Percentiles rank a stretch among this genome's conserved stretches.
These are phyloP conservation scores for Eustalomyia histrio DNA, from an alignment of 2,888 invertebrate species.

Conservation along the genomic window DNA sequence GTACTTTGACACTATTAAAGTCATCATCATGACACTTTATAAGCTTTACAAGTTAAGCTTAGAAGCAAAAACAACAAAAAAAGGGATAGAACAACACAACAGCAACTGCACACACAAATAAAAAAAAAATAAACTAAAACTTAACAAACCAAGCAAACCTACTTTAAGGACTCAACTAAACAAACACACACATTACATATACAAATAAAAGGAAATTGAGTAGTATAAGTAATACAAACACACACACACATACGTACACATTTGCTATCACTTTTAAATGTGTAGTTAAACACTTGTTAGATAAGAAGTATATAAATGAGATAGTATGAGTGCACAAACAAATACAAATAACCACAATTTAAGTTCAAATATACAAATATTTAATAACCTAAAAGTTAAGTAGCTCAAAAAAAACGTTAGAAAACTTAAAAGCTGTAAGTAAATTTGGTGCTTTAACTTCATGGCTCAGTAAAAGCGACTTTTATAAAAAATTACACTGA, in stretches of 20 bases:
- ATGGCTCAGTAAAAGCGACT: too few relatives aligned
- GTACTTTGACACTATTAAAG: conserved; percentile 52
- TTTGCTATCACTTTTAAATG: background rate
- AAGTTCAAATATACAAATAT: conserved; percentile 29
- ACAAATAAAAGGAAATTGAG: conserved; percentile 2
- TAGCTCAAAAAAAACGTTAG: background rate
- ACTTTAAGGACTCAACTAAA: background rate
- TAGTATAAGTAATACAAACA: background rate
- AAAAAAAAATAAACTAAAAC: background rate
- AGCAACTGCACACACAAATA: background rate
- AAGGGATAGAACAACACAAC: too few relatives aligned
- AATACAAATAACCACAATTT: conserved; percentile 43
- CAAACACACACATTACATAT: background rate
- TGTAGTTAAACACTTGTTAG: conserved; percentile 39
- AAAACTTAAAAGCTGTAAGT: too few relatives aligned
- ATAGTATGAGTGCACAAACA: background rate
- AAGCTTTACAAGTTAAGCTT: conserved; percentile 41
- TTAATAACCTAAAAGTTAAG: background rate
- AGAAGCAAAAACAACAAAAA: background rate
- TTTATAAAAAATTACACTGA: too few relatives aligned
- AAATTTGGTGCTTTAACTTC: too few relatives aligned
- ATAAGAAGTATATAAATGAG: conserved; percentile 13
- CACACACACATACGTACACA: background rate
- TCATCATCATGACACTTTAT: conserved; percentile 50
- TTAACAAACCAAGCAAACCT: background rate